Conservation (phyloP, 1,140 invertebrate species). For the honey bee (Apis mellifera) region Amel_HAv3.1 CM009946.2:4042501-4043000, state of each 20-base stretch:
- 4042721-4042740: constrained; percentile 80
- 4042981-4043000: too few species aligned
- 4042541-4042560: constrained; percentile 34
- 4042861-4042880: background rate
- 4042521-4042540: constrained; percentile 39
- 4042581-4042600: constrained; percentile 37
- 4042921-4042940: background rate
- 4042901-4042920: background rate
- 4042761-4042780: constrained; percentile 75
- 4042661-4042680: constrained; percentile 82
- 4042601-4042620: constrained; percentile 46
- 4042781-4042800: constrained; percentile 77
- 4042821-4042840: constrained; percentile 77
- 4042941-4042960: too few species aligned
- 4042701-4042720: constrained; percentile 75
- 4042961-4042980: too few species aligned
- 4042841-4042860: constrained; percentile 53
- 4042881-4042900: constrained; percentile 22
- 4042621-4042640: constrained; percentile 62
- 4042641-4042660: constrained; percentile 75
- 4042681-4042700: constrained; percentile 79
- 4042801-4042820: constrained; percentile 71
- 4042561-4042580: constrained; percentile 37
- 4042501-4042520: constrained; percentile 70
- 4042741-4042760: constrained; percentile 76